Conservation (phyloP, 2,888 invertebrate species). For the Chesias legatella region DNA sequence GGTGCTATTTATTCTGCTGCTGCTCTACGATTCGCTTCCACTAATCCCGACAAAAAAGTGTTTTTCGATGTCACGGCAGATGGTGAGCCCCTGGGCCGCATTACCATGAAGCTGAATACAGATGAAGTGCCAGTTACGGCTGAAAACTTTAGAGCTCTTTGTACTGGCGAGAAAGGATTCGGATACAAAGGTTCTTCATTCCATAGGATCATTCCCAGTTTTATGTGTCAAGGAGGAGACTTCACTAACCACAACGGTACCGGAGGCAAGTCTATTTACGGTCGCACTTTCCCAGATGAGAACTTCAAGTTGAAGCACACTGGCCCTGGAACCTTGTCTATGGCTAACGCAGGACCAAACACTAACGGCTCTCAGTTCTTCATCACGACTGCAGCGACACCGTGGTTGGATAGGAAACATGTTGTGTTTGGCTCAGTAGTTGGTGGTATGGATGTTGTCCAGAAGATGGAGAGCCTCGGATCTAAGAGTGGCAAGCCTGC, state of each 20-base stretch:
- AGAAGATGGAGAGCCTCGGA: conserved; percentile 90
- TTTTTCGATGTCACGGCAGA: conserved; percentile 95
- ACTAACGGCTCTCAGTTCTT: conserved; percentile 99
- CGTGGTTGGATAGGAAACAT: conserved; percentile 96
- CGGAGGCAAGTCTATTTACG: conserved; percentile 98
- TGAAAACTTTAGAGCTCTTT: conserved; percentile 96
- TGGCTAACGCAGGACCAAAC: conserved; percentile 97
- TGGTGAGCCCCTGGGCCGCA: conserved; percentile 88
- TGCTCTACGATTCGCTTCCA: conserved; percentile 61
- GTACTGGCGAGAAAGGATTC: conserved; percentile 81
- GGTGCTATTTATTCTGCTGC: conserved; percentile 69
- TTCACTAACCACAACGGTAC: conserved; percentile 96
- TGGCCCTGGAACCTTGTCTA: conserved; percentile 93
- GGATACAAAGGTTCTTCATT: conserved; percentile 95
- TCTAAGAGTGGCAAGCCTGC: conserved; percentile 91
- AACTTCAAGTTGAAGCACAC: conserved; percentile 96
- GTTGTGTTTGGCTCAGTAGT: conserved; percentile 96
- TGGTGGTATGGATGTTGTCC: conserved; percentile 95
- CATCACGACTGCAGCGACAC: conserved; percentile 94
- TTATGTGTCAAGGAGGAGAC: conserved; percentile 98
- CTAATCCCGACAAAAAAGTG: conserved; percentile 77
- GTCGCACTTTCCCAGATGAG: conserved; percentile 95
- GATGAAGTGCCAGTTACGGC: conserved; percentile 96
- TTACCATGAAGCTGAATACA: conserved; percentile 91
- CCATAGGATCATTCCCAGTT: conserved; percentile 94